These are phyloP conservation scores for Sarcophaga subvicina DNA, from an alignment of 2,888 invertebrate genomes.

Conservation along the genomic window DNA sequence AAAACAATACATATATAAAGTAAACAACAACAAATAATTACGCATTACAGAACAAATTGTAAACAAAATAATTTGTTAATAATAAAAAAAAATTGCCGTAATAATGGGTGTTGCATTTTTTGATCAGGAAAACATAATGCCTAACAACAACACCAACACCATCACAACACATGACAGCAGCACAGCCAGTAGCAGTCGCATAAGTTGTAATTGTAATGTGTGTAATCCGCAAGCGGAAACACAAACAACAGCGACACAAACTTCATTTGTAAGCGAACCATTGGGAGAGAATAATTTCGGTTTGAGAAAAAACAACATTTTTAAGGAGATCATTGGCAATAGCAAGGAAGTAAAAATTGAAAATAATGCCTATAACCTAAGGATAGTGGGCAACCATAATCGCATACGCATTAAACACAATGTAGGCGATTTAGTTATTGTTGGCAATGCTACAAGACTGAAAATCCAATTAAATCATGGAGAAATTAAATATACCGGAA, in stretches of 20 bases:
- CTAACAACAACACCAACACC: constrained; percentile 68
- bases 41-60: not conserved
- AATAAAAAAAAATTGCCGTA: not conserved
- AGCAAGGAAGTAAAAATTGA: constrained; percentile 80
- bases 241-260: constrained; percentile 34
- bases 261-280: not conserved
- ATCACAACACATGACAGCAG: not conserved
- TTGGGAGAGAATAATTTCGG: constrained; percentile 3
- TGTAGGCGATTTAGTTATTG: constrained; percentile 77
- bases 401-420: constrained; percentile 78
- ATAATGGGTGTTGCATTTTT: constrained; percentile 76
- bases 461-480: constrained; percentile 79
- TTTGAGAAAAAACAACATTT: constrained; percentile 20
- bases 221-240: constrained; percentile 26
- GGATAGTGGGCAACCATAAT: constrained; percentile 80
- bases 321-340: constrained; percentile 78
- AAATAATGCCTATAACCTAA: constrained; percentile 76
- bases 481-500: constrained; percentile 78
- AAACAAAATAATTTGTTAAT: constrained; percentile 13
- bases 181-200: not conserved
- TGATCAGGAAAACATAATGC: constrained; percentile 75
- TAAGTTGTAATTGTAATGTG: constrained; percentile 30
- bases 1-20: constrained; percentile 3
- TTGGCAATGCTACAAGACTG: constrained; percentile 79
- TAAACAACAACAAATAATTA: constrained; percentile 23